A percentile compares a stretch with the other conserved stretches of the same genome.
phyloP scores from a whole-genome alignment of 1,140 invertebrate genomes.

The Akabosia matsudoensis region DNA sequence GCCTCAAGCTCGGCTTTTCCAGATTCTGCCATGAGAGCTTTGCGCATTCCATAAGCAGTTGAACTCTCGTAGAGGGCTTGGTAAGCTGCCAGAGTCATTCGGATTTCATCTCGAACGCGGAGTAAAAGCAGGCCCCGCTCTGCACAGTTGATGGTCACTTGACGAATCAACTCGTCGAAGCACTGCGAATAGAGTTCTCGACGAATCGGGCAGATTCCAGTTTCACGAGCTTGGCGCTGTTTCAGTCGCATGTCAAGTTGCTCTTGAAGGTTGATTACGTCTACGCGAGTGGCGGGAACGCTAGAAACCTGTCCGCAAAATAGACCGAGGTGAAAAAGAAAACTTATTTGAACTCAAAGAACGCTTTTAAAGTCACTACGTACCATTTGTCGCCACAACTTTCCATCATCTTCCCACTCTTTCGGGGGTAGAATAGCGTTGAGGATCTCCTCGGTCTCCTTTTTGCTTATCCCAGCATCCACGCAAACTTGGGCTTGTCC shows the following conservation, averaged over 20 bases:
- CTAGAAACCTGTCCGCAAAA: constrained; percentile 70
- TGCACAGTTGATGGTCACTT: constrained; percentile 95
- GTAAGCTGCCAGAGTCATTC: constrained; percentile 93
- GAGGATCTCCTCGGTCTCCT: constrained; percentile 85
- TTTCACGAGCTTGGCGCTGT: constrained; percentile 87
- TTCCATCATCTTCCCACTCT: constrained; percentile 88
- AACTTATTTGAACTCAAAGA: background rate
- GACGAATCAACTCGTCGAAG: constrained; percentile 89
- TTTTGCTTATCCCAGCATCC: constrained; percentile 44
- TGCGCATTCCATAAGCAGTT: constrained; percentile 95
- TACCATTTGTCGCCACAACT: constrained; percentile 80
- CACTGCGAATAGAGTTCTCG: constrained; percentile 93
- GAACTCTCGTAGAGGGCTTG: constrained; percentile 93
- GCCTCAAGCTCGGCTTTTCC: constrained; percentile 69
- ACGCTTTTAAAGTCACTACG: background rate
- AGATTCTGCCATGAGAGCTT: constrained; percentile 73
- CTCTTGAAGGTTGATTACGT: constrained; percentile 93
- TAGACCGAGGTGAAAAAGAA: no score
- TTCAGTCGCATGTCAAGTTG: constrained; percentile 87
- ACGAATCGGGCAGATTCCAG: constrained; percentile 92
- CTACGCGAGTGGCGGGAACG: constrained; percentile 87
- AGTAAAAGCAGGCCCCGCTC: constrained; percentile 91
- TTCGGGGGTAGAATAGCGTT: constrained; percentile 93
- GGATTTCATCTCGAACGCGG: constrained; percentile 88
- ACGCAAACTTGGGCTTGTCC: constrained; percentile 40